Evolutionary conservation across 2,113 vertebrate species (phyloP).

Genomic region (Hypomesus transpacificus): DNA sequence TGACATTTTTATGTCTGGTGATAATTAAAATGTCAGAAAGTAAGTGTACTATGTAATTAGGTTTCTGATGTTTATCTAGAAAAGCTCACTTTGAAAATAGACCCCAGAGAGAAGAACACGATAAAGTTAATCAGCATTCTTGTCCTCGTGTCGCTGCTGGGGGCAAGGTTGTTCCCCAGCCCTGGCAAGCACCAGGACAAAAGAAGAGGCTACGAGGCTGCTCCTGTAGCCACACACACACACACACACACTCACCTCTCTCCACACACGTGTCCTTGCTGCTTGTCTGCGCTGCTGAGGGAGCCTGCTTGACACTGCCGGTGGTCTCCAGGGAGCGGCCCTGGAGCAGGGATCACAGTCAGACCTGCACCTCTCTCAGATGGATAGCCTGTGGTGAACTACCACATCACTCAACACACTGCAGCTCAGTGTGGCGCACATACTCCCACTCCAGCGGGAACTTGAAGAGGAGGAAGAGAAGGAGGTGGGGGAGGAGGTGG

Average conservation of each 20-base stretch:
- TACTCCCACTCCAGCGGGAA: too few species aligned
- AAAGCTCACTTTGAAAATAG: conserved; percentile 35
- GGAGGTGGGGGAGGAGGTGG: too few species aligned
- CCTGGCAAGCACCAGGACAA: too few species aligned
- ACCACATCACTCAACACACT: conserved; percentile 23
- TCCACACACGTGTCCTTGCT: background rate
- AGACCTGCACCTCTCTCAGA: conserved; percentile 36
- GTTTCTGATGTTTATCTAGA: conserved; percentile 51
- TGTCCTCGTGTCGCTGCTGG: conserved; percentile 29
- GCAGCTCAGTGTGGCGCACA: too few species aligned
- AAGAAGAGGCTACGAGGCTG: too few species aligned
- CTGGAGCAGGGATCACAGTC: conserved; percentile 12
- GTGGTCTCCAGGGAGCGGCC: too few species aligned
- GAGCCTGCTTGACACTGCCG: too few species aligned
- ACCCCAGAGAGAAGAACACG: conserved; percentile 54
- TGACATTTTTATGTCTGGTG: conserved; percentile 53
- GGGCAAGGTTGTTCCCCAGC: conserved; percentile 1
- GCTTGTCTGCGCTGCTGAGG: too few species aligned
- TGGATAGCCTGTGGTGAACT: conserved; percentile 49
- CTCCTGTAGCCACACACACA: too few species aligned
- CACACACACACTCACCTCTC: too few species aligned
- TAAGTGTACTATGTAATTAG: conserved; percentile 64
- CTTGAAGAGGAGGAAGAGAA: too few species aligned
- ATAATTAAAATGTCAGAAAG: conserved; percentile 68
- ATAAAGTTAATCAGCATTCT: conserved; percentile 54